A percentile compares a stretch with the other conserved stretches of the same genome.
These are phyloP conservation scores for Astatoreochromis straeleni DNA, from an alignment of 2,113 vertebrate species.

Conservation along the genomic window DNA sequence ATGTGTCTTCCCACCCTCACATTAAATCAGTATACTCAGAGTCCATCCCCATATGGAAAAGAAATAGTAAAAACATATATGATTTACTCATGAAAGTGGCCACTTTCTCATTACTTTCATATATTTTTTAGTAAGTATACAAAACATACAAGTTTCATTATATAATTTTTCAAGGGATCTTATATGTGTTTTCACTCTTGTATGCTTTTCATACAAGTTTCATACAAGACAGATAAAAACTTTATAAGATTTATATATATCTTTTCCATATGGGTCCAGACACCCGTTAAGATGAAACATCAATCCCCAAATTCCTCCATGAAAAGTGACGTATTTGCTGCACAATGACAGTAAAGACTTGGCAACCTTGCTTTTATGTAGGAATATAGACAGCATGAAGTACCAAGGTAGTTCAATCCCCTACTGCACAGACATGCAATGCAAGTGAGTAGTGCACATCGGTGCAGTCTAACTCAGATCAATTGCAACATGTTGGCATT, in stretches of 20 bases:
- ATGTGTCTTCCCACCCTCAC: accelerated
- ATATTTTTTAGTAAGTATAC: too few relatives aligned
- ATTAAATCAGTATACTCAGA: background rate
- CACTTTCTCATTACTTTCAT: too few relatives aligned
- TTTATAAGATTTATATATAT: too few relatives aligned
- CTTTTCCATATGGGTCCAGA: background rate
- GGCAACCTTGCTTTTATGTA: background rate
- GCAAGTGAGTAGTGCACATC: background rate
- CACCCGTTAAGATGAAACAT: background rate
- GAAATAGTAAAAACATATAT: too few relatives aligned
- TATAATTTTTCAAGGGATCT: too few relatives aligned
- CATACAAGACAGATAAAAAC: too few relatives aligned
- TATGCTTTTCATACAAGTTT: too few relatives aligned
- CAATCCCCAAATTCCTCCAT: background rate
- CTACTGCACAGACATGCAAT: background rate
- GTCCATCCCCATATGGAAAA: too few relatives aligned
- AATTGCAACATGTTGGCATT: background rate
- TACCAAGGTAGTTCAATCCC: background rate
- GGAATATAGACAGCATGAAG: background rate
- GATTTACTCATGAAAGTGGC: too few relatives aligned
- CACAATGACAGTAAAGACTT: background rate
- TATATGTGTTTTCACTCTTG: too few relatives aligned
- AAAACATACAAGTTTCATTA: too few relatives aligned
- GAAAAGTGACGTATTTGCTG: background rate
- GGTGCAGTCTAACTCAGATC: background rate